phyloP scores from a whole-genome alignment of 2,113 vertebrate genomes.

The Accipiter virgatus region DNA sequence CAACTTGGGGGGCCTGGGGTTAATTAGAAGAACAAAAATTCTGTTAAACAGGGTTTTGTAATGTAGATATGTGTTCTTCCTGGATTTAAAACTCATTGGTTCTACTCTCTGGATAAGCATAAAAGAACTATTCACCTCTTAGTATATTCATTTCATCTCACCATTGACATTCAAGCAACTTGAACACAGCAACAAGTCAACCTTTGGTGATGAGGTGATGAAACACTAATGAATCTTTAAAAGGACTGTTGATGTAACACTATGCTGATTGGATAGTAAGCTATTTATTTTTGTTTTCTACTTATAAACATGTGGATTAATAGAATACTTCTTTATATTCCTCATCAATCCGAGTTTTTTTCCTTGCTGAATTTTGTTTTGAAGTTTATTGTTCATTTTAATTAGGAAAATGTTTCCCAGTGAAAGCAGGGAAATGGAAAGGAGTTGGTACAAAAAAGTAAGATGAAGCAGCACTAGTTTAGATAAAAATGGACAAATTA shows the following conservation, averaged over 20 bases:
- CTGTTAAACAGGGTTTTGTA: neutral
- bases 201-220: neutral
- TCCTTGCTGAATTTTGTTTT: neutral
- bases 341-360: neutral
- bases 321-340: neutral
- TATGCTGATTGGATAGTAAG: neutral
- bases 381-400: neutral
- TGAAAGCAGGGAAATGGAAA: neutral
- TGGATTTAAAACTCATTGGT: constrained; percentile 20
- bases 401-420: neutral
- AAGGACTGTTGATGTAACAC: neutral
- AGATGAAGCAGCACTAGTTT: neutral
- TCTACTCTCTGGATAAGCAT: constrained; percentile 11
- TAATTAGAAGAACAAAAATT: constrained; percentile 12
- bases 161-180: neutral
- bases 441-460: neutral
- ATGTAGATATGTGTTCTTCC: neutral
- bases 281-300: neutral
- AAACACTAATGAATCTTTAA: constrained; percentile 33
- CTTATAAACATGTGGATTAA: neutral
- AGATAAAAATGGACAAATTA: neutral
- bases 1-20: neutral
- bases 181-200: neutral
- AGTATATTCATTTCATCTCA: constrained; percentile 8
- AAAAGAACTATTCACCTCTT: constrained; percentile 16